phyloP scores from a whole-genome alignment of 1,140 invertebrate species.

The Aphis gossypii region DNA sequence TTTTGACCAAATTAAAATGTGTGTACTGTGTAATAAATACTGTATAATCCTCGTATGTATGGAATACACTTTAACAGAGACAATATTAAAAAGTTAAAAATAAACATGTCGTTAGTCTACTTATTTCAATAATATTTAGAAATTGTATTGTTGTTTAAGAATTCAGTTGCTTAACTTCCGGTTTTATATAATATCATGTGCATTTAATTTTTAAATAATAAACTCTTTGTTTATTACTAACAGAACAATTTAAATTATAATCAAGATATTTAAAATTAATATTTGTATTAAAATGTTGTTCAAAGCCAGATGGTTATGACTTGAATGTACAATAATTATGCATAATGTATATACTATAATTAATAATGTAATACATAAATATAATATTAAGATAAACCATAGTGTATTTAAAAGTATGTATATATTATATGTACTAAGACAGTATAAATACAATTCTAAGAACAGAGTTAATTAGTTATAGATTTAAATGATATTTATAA shows the following conservation, averaged over 20 bases:
- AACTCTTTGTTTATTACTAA: neutral
- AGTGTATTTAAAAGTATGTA: neutral
- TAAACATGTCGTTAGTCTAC: neutral
- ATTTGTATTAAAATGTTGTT: neutral
- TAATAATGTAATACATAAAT: neutral
- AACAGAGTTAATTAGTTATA: neutral
- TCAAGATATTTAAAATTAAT: neutral
- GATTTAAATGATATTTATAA: neutral
- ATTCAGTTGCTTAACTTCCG: neutral
- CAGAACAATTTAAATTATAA: neutral
- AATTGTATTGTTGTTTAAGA: neutral
- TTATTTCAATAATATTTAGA: neutral
- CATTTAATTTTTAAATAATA: neutral
- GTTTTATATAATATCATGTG: neutral
- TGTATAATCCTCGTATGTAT: neutral
- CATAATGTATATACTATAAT: neutral
- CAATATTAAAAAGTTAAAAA: neutral
- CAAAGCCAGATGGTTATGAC: neutral
- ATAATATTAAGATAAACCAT: neutral
- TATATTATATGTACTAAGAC: neutral
- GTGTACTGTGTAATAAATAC: neutral
- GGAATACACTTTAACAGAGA: neutral
- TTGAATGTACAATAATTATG: neutral
- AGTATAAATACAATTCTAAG: neutral
- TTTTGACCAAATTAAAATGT: neutral